Base-by-base conservation (phyloP, 1,140 invertebrate species). In the Bombus waltoni region DNA sequence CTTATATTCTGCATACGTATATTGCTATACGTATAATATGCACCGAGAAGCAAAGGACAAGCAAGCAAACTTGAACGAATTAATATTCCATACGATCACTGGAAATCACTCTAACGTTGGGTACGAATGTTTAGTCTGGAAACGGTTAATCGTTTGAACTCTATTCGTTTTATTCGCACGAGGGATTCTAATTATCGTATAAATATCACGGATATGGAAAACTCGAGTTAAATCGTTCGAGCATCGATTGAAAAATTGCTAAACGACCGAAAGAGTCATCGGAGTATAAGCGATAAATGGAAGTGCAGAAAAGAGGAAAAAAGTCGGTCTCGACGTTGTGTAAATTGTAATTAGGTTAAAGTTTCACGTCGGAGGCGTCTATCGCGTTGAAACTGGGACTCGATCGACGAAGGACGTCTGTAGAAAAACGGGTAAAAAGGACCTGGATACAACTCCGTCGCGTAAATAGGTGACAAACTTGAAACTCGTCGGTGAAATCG, bases 321-420 rank as follows among this genome's bases (percentile, higher is more conserved):
- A 76, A 75, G 25, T 32, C 35, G 1, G 15, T 28, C 28, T n/a
- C 35, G 38, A 15, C 28, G 53, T 84, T 62, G 75, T 66, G 18
- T 53, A 53, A 40, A 84, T 79, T 84, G 66, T 65, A 84, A 84
- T 84, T 84, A 68, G 76, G 83, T 79, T 78, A 59, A 79, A 84
- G 18, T 70, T 62, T 9, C 75, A 35, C 72, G 83, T 78, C 38
- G 13, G 66, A 47, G 66, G 53, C 53, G 22, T 84, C 25, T 84
- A 84, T 84, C 40, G 13, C 83, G 76, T 28, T 47, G 83, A 42
- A 84, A 84, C 66, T 84, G 83, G 75, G 68, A 38, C 83, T 84
- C 75, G 83, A 62, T 84, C 32, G 22, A 25, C 75, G 83, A 84
- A 71, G 83, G 75, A 84, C 83, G 83, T 3, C 68, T 57, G 71